Evolutionary conservation across 1,140 invertebrate species (phyloP).

Genomic region (Anastrepha obliqua): DNA sequence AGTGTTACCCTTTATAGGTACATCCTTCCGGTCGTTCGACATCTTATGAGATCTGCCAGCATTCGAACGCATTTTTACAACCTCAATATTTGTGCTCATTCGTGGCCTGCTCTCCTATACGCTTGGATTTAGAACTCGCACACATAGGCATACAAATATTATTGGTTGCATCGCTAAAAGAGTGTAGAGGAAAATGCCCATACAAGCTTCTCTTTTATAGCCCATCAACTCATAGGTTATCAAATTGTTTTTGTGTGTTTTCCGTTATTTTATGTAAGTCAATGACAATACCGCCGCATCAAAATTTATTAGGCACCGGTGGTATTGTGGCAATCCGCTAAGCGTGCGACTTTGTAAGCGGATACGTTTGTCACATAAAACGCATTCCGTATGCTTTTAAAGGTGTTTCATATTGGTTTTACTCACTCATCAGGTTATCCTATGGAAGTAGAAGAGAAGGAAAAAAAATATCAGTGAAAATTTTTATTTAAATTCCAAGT

Average conservation of each 20-base stretch:
- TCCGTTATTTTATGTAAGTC: background rate
- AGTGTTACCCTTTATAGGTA: background rate
- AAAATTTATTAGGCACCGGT: background rate
- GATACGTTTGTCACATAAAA: background rate
- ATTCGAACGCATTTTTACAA: constrained; percentile 72
- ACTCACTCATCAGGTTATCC: no score
- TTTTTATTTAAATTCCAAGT: no score
- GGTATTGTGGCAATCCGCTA: background rate
- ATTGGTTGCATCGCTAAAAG: no score
- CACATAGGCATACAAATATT: no score
- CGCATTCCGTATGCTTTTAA: no score
- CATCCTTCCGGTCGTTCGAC: background rate
- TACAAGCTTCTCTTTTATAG: background rate
- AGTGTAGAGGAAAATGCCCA: background rate
- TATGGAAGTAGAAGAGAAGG: no score
- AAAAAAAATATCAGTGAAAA: no score
- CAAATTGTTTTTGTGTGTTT: background rate
- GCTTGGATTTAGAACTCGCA: background rate
- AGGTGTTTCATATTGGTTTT: no score
- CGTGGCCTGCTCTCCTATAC: background rate
- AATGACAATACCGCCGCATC: background rate
- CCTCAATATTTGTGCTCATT: constrained; percentile 63
- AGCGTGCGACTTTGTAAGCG: background rate
- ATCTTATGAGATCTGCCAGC: constrained; percentile 71
- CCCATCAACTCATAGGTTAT: background rate